Evolutionary conservation across 2,113 vertebrate genomes (phyloP).

Genomic region (Sander lucioperca): DNA sequence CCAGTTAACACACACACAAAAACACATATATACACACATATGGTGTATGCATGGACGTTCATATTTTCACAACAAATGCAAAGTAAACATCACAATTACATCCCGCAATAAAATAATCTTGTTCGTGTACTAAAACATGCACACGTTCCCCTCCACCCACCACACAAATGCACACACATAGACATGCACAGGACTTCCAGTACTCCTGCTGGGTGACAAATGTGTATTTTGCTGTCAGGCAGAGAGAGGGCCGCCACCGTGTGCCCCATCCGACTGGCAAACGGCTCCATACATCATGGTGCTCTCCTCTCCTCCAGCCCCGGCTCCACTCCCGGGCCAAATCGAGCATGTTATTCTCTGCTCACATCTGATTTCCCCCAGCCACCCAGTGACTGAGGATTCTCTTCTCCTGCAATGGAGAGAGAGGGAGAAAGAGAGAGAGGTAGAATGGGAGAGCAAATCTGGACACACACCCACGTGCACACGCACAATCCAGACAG

Average conservation of each 20-base stretch:
- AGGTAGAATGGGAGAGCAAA: slow-evolving; percentile 32
- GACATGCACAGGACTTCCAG: slow-evolving; percentile 82
- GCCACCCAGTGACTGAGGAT: slow-evolving; percentile 88
- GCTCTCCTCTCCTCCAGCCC: slow-evolving; percentile 69
- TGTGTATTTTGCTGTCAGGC: slow-evolving; percentile 91
- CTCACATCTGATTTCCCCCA: slow-evolving; percentile 90
- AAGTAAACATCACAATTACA: slow-evolving; percentile 18
- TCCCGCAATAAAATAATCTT: slow-evolving; percentile 14
- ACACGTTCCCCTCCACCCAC: slow-evolving; percentile 22
- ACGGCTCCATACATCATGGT: slow-evolving; percentile 90
- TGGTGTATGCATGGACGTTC: background rate
- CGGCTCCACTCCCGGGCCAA: slow-evolving; percentile 85
- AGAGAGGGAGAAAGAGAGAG: slow-evolving; percentile 20
- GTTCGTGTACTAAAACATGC: slow-evolving; percentile 32
- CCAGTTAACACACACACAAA: slow-evolving; percentile 39
- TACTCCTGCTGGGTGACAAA: slow-evolving; percentile 93
- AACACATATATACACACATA: background rate
- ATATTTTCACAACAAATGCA: slow-evolving; percentile 14
- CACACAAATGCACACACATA: slow-evolving; percentile 42
- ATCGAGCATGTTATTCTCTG: slow-evolving; percentile 93
- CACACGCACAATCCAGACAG: slow-evolving; percentile 50
- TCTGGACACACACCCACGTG: slow-evolving; percentile 52
- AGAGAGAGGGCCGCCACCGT: slow-evolving; percentile 86
- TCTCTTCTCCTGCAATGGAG: slow-evolving; percentile 81
- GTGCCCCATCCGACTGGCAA: slow-evolving; percentile 87